A percentile compares a stretch with the other conserved stretches of the same genome.
Evolutionary conservation across 1,140 invertebrate species (phyloP).

Genomic region (Diorhabda sublineata): DNA sequence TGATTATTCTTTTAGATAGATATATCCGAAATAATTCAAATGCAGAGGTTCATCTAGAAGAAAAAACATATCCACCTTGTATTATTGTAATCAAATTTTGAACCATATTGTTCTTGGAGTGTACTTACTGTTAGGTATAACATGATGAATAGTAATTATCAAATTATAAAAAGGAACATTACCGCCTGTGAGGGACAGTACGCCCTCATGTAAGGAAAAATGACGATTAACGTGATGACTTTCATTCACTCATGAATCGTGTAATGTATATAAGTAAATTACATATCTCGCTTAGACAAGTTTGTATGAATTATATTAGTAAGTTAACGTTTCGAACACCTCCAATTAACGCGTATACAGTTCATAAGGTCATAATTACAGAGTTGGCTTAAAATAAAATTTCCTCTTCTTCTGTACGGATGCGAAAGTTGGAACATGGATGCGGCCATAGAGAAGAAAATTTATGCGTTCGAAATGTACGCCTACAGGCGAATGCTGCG

Average conservation of each 20-base stretch:
- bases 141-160: slow-evolving; percentile 1
- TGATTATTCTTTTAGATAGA: too few species aligned
- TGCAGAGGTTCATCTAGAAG: too few species aligned
- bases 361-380: too few species aligned
- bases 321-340: neutral
- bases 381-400: too few species aligned
- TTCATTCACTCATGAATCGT: neutral
- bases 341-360: neutral
- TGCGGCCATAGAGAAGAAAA: too few species aligned
- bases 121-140: neutral
- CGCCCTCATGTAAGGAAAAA: neutral
- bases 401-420: too few species aligned
- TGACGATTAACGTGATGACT: neutral
- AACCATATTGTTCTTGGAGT: neutral
- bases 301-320: neutral
- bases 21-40: too few species aligned
- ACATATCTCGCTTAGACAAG: neutral
- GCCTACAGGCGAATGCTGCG: too few species aligned
- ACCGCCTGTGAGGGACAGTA: neutral
- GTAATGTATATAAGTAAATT: neutral
- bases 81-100: neutral
- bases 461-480: too few species aligned
- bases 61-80: too few species aligned
- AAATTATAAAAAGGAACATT: slow-evolving; percentile 3
- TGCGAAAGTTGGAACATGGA: too few species aligned